Evolutionary conservation across 2,888 invertebrate species (phyloP).

Genomic region (Hirtodrosophila confusa): DNA sequence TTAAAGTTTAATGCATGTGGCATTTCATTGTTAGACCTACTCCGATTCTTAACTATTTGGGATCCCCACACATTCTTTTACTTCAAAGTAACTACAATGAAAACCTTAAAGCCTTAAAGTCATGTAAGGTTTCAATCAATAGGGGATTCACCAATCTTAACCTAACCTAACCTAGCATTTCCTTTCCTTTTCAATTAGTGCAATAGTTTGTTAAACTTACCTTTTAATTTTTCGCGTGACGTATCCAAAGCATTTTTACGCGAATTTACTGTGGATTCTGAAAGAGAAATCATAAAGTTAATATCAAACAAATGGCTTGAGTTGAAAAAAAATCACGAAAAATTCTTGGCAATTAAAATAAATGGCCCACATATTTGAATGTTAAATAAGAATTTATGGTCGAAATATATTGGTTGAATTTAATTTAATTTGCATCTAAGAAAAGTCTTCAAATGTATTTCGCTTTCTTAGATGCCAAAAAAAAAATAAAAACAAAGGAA

Average conservation of each 20-base stretch:
- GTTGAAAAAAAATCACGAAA: not conserved
- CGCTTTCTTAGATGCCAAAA: conserved; percentile 1
- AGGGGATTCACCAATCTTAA: no score
- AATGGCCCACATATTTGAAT: not conserved
- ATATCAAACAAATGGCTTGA: conserved; percentile 7
- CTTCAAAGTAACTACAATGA: no score
- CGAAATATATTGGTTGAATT: not conserved
- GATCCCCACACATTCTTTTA: no score
- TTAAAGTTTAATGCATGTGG: no score
- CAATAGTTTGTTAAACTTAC: conserved; percentile 44
- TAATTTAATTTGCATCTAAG: not conserved
- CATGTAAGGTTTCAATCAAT: no score
- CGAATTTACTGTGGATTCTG: conserved; percentile 79
- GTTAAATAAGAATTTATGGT: not conserved
- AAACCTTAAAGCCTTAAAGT: no score
- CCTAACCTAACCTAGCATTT: no score
- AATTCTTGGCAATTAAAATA: not conserved
- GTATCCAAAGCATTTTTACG: conserved; percentile 76
- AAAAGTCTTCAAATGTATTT: conserved; percentile 3
- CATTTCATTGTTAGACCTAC: no score
- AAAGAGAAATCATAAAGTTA: conserved; percentile 29
- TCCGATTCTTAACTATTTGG: no score
- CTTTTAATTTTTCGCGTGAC: conserved; percentile 75
- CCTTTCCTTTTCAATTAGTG: no score
- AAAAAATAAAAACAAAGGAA: conserved; percentile 9